A percentile compares a stretch with the other conserved stretches of the same genome.
Evolutionary conservation across 2,888 invertebrate species (phyloP).

Genomic region (Ctenicera cuprea): DNA sequence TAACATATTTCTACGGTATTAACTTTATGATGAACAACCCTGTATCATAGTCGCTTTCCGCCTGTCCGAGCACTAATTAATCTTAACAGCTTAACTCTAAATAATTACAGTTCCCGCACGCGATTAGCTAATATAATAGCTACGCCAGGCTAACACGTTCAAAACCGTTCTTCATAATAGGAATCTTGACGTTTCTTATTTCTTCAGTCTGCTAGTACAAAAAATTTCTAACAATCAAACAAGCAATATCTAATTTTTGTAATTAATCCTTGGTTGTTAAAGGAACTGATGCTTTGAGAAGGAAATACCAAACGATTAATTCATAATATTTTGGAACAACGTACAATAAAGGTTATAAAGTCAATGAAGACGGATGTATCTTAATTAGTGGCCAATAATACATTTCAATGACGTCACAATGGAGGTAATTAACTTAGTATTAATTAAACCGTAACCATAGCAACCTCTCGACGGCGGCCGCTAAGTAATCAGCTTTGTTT

Average conservation of each 20-base stretch:
- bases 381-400: conserved; percentile 51
- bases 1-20: conserved; percentile 7
- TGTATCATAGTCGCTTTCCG: conserved; percentile 28
- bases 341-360: not conserved
- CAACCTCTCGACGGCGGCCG: conserved; percentile 49
- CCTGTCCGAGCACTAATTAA: conserved; percentile 37
- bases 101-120: conserved; percentile 35
- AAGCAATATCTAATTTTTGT: conserved; percentile 6
- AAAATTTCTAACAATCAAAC: not conserved
- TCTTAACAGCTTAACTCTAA: conserved; percentile 42
- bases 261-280: conserved; percentile 4
- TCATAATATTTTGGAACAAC: not conserved
- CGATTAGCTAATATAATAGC: conserved; percentile 38
- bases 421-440: conserved; percentile 54
- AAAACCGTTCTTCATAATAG: conserved; percentile 20
- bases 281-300: not conserved
- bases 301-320: too few species aligned
- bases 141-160: conserved; percentile 12
- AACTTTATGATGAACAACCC: conserved; percentile 27
- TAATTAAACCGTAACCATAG: conserved; percentile 56
- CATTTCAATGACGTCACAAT: conserved; percentile 54
- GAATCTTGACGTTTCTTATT: not conserved
- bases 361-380: conserved; percentile 34
- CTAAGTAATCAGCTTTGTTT: conserved; percentile 48
- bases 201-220: not conserved